These are phyloP conservation scores for Merluccius polli DNA, from an alignment of 2,797 vertebrate species.

Conservation along the genomic window DNA sequence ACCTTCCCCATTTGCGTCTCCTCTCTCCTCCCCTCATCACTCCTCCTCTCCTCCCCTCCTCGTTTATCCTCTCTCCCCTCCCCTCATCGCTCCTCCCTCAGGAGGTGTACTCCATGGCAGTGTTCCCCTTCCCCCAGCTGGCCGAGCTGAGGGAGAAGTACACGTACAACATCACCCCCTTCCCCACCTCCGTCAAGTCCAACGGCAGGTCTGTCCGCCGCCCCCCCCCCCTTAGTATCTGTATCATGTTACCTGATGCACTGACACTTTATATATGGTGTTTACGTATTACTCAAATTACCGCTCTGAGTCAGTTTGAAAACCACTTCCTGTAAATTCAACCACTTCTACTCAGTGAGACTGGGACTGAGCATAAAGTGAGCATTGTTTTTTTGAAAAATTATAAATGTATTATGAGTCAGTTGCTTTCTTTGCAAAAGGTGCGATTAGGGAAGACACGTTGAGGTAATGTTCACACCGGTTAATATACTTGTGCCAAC, in stretches of 20 bases:
- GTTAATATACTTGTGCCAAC: too few species aligned
- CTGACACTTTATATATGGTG: neutral
- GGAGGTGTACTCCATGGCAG: slow-evolving; percentile 95
- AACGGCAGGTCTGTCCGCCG: slow-evolving; percentile 58
- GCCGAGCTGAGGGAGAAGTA: slow-evolving; percentile 96
- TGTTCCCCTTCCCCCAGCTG: slow-evolving; percentile 95
- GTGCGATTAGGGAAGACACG: neutral
- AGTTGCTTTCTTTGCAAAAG: neutral
- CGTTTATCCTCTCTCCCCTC: too few species aligned
- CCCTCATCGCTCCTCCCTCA: slow-evolving; percentile 41
- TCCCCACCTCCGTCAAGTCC: slow-evolving; percentile 87
- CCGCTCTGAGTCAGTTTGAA: neutral
- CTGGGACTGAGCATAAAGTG: neutral
- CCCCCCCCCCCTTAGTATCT: neutral
- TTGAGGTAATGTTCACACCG: too few species aligned
- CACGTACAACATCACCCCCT: slow-evolving; percentile 98
- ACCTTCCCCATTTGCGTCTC: neutral
- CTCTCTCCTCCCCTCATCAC: neutral
- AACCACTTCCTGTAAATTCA: neutral
- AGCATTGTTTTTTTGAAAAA: neutral
- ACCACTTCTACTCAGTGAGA: neutral
- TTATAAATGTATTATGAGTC: neutral
- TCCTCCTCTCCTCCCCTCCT: neutral
- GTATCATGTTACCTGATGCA: neutral
- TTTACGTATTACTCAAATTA: neutral